Percentiles rank a stretch among this genome's conserved stretches.
phyloP scores from a whole-genome alignment of 2,888 invertebrate genomes.

The Ichneumon xanthorius region DNA sequence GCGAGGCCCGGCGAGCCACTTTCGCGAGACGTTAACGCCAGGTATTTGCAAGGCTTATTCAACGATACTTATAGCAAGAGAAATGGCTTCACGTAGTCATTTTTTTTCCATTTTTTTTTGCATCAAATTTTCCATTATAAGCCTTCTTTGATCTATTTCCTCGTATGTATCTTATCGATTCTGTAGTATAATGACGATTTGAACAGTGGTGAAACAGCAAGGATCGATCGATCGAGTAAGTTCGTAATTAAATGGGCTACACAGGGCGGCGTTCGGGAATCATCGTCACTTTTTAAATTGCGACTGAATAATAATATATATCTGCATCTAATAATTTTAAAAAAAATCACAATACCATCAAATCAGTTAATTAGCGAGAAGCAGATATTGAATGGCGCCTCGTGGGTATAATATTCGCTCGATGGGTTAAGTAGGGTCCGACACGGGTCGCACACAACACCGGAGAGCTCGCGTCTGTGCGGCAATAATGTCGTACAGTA shows the following conservation, averaged over 20 bases:
- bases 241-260: not conserved
- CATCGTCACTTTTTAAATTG: not conserved
- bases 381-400: not conserved
- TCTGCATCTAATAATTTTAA: not conserved
- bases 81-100: not conserved
- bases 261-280: not conserved
- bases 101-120: not conserved
- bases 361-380: not conserved
- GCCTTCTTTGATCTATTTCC: constrained; percentile 24
- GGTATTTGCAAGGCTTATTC: constrained; percentile 44
- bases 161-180: constrained; percentile 26
- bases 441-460: not conserved
- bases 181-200: constrained; percentile 9
- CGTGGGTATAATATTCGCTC: not conserved
- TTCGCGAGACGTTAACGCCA: constrained; percentile 39
- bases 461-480: not conserved
- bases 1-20: constrained; percentile 17
- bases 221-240: constrained; percentile 53
- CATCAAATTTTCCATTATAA: constrained; percentile 27
- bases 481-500: constrained; percentile 20
- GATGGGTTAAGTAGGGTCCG: not conserved
- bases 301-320: not conserved
- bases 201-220: constrained; percentile 15
- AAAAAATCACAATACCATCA: not conserved
- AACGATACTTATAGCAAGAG: constrained; percentile 18